Base-by-base conservation (phyloP, 2,797 vertebrate genomes). In the Allochrocebus solatus region DNA sequence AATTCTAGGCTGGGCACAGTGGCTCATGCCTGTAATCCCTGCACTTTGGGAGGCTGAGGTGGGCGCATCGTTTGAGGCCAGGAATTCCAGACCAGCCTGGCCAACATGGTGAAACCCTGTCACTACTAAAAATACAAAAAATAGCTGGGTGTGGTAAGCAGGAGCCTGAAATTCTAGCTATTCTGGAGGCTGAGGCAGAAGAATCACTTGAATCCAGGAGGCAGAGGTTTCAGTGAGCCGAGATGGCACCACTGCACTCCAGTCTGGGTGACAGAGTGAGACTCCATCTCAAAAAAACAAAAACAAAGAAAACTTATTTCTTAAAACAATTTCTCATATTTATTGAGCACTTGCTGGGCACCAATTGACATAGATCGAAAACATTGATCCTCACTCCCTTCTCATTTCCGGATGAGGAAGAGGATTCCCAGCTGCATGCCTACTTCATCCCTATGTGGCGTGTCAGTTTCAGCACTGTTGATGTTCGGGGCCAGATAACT, bases 301-400 rank as follows among this genome's bases (percentile, higher is more conserved):
- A 61, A 30, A 13, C 28, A 61, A 64, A 64, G 33, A 61, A 57
- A 92, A 33, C n/a, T 43, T 19, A 48, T 43, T 85, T 67, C 50
- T 87, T 21, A 41, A 36, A 24, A 86, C 28, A 50, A 39, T 88
- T 83, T 48, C 26, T 30, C 3, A 70, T 75, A 22, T 70, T 39
- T 33, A 30, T 30, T 16, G 50, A 64, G 82, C 5, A 19, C 79
- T 76, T 74, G 41, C 55, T 22, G 22, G 80, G 41, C 8, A 16
- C 48, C 46, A 22, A 0, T 5, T 2, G 33, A 9, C 28, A 0
- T 9, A 33, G 11, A 50, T 46, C 8, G 16, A 67, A 16, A 28
- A 9, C 33, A 0, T 7, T 36, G 14, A 50, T 46, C 19, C 41
- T 16, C 1, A 5, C 33, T 16, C 8, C 16, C 39, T 9, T 8